Evolutionary conservation across 2,888 invertebrate genomes (phyloP), one percentile per base, ranked within the genome.

Genomic region (Drosophila maculinotata): DNA sequence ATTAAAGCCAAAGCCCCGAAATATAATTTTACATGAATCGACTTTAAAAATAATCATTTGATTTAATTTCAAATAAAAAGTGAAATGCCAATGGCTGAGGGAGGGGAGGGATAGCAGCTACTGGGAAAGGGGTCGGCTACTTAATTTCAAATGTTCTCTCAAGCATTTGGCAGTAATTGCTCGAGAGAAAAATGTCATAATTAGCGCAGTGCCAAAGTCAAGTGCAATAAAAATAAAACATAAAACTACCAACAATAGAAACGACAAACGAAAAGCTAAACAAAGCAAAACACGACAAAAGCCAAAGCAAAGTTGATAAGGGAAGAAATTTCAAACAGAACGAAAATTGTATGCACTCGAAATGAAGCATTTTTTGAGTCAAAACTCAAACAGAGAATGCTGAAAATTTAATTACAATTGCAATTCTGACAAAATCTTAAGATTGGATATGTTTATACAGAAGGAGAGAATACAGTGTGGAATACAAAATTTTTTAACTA

Each of bases 131-230:
- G 10, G 17, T 38, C 39, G 60, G 68, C 77, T 79, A 87, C 84
- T 79, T 84, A 73, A 69, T 62, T 68, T 69, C 48, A 64, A 58
- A 64, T 74, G 62, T 76, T 72, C 86, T 79, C 53, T 72, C 80
- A 79, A 79, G 73, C 81, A 83, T 88, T 88, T 81, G 81, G 73
- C 87, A 86, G 88, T 86, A 81, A 88, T 88, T 81, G 84, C 66
- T 69, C 44, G 28, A 57, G 52, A 88, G 52, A 76, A 71, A 63
- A 76, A 76, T 83, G 67, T 65, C 76, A 65, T 86, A 88, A 76
- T 81, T 79, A 76, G 83, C 86, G 41, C 66, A 58, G 25, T 58
- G 72, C 20, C 56, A 77, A 72, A 60, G 63, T 69, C 63, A 59
- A 54, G 58, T 41, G 4, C 20, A 20, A 4, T 3, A 20, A 20